Evolutionary conservation across 2,113 vertebrate genomes (phyloP).

Genomic region (Oreotrochilus melanogaster): DNA sequence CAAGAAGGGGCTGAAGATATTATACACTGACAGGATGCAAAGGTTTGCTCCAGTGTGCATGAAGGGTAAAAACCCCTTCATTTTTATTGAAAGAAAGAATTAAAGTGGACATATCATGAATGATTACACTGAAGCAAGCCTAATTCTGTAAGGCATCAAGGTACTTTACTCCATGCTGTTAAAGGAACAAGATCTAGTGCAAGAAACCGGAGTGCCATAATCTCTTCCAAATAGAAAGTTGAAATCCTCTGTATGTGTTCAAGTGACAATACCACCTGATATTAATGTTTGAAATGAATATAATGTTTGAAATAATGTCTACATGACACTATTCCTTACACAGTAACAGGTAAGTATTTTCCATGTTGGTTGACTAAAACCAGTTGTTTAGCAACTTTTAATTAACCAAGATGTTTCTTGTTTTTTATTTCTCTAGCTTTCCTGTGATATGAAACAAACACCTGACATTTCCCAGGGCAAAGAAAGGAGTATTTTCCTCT

Average conservation of each 20-base stretch:
- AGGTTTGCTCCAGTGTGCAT: neutral
- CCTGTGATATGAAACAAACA: neutral
- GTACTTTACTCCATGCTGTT: neutral
- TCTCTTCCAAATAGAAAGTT: neutral
- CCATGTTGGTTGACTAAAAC: neutral
- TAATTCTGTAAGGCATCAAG: neutral
- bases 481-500: slow-evolving; percentile 11
- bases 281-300: neutral
- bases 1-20: neutral
- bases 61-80: neutral
- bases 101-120: neutral
- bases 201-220: neutral
- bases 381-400: neutral
- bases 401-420: neutral
- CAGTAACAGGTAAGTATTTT: neutral
- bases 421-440: neutral
- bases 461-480: slow-evolving; percentile 29
- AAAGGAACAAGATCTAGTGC: neutral
- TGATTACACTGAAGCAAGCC: neutral
- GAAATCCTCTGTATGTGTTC: neutral
- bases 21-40: neutral
- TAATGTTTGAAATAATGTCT: neutral
- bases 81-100: slow-evolving; percentile 6
- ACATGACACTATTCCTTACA: neutral
- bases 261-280: neutral